A percentile compares a stretch with the other conserved stretches of the same genome.
phyloP scores from a whole-genome alignment of 2,797 vertebrate genomes.

The Channa striata region DNA sequence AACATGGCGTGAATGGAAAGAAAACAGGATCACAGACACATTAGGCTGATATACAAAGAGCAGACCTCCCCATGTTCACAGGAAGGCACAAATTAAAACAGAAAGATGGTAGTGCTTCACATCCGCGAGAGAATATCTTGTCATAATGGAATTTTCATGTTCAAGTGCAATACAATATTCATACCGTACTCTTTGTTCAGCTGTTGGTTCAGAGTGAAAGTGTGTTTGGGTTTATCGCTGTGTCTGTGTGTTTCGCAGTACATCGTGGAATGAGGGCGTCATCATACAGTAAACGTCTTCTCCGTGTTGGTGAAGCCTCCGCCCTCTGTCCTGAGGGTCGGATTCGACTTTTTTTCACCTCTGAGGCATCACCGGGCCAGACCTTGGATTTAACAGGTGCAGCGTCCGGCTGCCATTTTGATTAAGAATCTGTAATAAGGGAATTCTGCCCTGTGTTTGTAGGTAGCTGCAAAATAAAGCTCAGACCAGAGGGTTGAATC shows the following conservation, averaged over 20 bases:
- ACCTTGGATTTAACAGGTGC: neutral
- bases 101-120: constrained; percentile 58
- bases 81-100: constrained; percentile 46
- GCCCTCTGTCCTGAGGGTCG: constrained; percentile 6
- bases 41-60: constrained; percentile 65
- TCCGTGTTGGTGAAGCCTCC: constrained; percentile 34
- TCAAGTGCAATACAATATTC: constrained; percentile 77
- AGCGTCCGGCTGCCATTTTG: neutral
- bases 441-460: no score
- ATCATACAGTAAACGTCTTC: neutral
- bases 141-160: constrained; percentile 68
- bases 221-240: neutral
- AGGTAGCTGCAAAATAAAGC: no score
- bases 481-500: no score
- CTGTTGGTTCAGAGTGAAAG: constrained; percentile 27
- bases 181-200: constrained; percentile 41
- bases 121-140: constrained; percentile 45
- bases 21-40: constrained; percentile 74
- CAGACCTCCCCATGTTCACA: constrained; percentile 31
- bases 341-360: neutral
- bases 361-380: neutral
- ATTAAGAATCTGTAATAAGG: no score
- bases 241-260: constrained; percentile 5
- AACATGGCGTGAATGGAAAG: constrained; percentile 79
- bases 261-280: constrained; percentile 39